Evolutionary conservation across 1,140 invertebrate genomes (phyloP), one percentile per base, ranked within the genome.

Genomic region (Sminthurides bifidus): DNA sequence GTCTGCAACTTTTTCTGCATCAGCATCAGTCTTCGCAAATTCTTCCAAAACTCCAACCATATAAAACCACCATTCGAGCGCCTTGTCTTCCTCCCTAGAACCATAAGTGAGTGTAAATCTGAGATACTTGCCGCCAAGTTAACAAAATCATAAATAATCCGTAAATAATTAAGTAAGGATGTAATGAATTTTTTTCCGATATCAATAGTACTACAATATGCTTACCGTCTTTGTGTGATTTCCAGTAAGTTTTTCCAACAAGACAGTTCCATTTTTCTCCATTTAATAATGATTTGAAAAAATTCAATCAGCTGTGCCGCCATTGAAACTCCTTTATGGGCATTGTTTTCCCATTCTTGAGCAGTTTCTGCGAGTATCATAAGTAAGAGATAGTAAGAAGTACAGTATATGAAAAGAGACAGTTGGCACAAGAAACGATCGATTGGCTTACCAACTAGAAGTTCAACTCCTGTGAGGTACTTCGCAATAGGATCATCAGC

Each of bases 311-410:
- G 76, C 54, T 87, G 74, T 0, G 80, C 74, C 0, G 78, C 74
- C 66, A 99, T 70, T 55, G 86, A 90, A 30, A 96, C 88, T 2
- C 81, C 82, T 59, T 77, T 81, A 63, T 91, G 87, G 0, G 92
- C 91, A 66, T 89, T 85, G 64, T 82, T 80, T 70, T 96, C 89
- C 93, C 92, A 97, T 60, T 92, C 82, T 59, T 92, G 77, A 38
- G 85, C 74, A 61, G 51, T 52, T 8, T 40, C 61, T 63, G 19
- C 29, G 38, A 30, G 14, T 23, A 33, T 43, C 23, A 35, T 29
- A 45, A 49, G 14, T 53, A 37, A 30, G 26, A 30, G 24, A 57
- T 27, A 45, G 26, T 35, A 35, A 14, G 19, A 15, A 12, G 15
- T 46, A 15, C 17, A 48, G 3, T 30, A 37, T 37, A 37, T 38